These are phyloP conservation scores for Helicoverpa assulta DNA, from an alignment of 2,888 invertebrate genomes.

Conservation along the genomic window DNA sequence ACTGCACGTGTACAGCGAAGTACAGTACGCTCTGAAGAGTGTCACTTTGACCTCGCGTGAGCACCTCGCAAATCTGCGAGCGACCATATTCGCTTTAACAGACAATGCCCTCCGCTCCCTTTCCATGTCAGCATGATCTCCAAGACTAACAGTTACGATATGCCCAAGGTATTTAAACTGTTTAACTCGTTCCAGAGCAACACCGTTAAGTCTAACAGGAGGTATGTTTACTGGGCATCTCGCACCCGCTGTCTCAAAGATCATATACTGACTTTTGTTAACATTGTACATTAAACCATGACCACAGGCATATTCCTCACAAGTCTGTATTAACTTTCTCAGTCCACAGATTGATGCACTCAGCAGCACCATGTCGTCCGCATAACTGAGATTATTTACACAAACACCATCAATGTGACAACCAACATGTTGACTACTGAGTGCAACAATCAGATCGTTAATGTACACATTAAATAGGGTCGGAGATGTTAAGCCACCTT, in stretches of 20 bases:
- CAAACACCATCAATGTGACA: constrained; percentile 12
- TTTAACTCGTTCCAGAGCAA: background rate
- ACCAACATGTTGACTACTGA: constrained; percentile 1
- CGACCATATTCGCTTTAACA: constrained; percentile 15
- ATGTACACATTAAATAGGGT: no score
- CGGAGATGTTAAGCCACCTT: no score
- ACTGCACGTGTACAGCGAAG: constrained; percentile 8
- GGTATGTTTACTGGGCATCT: background rate
- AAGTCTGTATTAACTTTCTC: constrained; percentile 6
- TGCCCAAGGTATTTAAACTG: constrained; percentile 16
- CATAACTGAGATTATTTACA: constrained; percentile 11
- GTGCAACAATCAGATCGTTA: no score
- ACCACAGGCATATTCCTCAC: constrained; percentile 11
- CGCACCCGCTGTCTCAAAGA: constrained; percentile 2
- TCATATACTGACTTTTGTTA: constrained; percentile 12
- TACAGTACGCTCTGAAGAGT: constrained; percentile 14
- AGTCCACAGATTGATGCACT: constrained; percentile 9
- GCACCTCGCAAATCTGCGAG: constrained; percentile 14
- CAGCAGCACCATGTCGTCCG: constrained; percentile 16
- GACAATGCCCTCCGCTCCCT: no score
- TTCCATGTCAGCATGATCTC: constrained; percentile 8
- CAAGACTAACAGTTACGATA: background rate
- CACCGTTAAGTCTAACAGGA: constrained; percentile 6
- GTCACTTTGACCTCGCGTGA: background rate
- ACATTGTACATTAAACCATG: constrained; percentile 16